Evolutionary conservation across 2,888 invertebrate genomes (phyloP).

Genomic region (Drosophila helvetica): DNA sequence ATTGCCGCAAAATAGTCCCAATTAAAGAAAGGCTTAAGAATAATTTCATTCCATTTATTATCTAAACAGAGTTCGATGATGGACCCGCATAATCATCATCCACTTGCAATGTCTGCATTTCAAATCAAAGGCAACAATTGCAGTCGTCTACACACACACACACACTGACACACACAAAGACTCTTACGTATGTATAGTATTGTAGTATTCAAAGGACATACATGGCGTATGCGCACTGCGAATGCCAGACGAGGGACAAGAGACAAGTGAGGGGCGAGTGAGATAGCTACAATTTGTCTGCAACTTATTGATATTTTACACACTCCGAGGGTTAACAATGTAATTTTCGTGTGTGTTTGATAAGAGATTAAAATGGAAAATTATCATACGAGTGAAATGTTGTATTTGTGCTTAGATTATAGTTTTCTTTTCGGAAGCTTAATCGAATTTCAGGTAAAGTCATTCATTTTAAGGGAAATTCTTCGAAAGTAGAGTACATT

Average conservation of each 20-base stretch:
- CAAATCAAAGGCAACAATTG: constrained; percentile 67
- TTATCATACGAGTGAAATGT: neutral
- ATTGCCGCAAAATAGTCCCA: constrained; percentile 16
- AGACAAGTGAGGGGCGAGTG: constrained; percentile 36
- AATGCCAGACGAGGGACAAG: constrained; percentile 17
- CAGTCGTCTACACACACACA: constrained; percentile 49
- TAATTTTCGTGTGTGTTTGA: neutral
- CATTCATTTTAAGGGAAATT: neutral
- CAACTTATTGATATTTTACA: constrained; percentile 73
- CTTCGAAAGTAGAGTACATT: neutral
- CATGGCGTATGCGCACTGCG: constrained; percentile 68
- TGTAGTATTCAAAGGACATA: constrained; percentile 9
- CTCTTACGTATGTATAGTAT: neutral
- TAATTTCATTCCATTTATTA: constrained; percentile 3
- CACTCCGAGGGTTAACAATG: constrained; percentile 27
- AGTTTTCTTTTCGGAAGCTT: too few relatives aligned
- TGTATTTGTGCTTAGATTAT: neutral
- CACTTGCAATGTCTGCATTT: constrained; percentile 8
- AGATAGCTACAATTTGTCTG: constrained; percentile 62
- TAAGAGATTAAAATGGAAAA: neutral
- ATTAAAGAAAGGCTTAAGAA: neutral
- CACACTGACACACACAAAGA: constrained; percentile 1
- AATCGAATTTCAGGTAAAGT: too few relatives aligned
- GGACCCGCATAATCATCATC: constrained; percentile 38
- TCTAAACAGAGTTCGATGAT: constrained; percentile 14